Base-by-base conservation (phyloP, 2,113 vertebrate genomes). In the Paradisaea rubra region DNA sequence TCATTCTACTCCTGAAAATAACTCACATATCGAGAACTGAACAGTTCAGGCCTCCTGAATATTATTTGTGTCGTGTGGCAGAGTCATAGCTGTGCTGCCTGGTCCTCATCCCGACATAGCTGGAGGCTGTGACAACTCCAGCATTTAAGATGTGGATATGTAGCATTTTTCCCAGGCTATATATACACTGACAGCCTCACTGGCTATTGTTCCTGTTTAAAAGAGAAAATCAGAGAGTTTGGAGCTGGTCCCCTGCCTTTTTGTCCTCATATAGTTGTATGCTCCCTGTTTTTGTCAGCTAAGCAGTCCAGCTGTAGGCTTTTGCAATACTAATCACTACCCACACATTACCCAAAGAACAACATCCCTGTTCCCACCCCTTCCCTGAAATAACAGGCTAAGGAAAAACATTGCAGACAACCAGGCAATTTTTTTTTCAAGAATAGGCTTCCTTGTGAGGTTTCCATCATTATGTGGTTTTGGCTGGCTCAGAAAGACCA, bases 361-460 rank as follows among this genome's bases (percentile, higher is more conserved):
- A 94, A 95, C 89, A 93, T 95, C 89, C 72, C 7, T 56, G 42
- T 60, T 95, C 91, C 94, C 91, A 96, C 88, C 78, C 94, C 61
- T 95, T 94, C 94, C 80, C 93, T 93, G 88, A 97, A 97, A 97
- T 97, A 97, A 96, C 81, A 96, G 78, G 82, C 79, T 93, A 53
- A 86, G 85, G 68, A 66, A 97, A 96, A 96, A 91, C 47, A 88
- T 47, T 76, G 60, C 71, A 96, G 89, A 92, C 95, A 94, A 96
- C 19, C 21, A 86, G 31, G 60, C 59, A 45, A 5, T 39, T 77
- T 84, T 72, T 77, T 77, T 89, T 89, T 16, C 78, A 92, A 96
- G 86, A 96, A 84, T 88, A 95, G 21, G 27, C 66, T 94, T 96
- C 94, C 70, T 95, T 95, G 63, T 92, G 81, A 89, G 86, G 74